Evolutionary conservation across 1,140 invertebrate genomes (phyloP), one percentile per base, ranked within the genome.

Genomic region (Drosophila baimaii): DNA sequence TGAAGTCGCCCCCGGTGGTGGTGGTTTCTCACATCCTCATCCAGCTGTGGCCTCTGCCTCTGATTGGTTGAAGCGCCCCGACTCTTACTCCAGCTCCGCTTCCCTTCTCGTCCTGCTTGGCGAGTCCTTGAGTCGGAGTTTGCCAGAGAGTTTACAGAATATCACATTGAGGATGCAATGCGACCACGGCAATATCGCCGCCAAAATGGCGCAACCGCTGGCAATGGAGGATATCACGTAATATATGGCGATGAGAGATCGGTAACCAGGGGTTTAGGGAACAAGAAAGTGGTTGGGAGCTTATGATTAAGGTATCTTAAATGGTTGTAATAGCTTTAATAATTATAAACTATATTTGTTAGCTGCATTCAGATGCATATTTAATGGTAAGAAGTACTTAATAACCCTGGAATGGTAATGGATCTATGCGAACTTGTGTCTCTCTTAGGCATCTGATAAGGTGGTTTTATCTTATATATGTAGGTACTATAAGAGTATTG

Each of bases 121-220:
- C 41, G 17, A 25, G 23, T 21, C 54, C 43, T 37, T 39, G 12
- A 6, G 3, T 19, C 12, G 31, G 35, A 72, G 55, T 27, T 71
- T 49, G 25, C 21, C 8, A 12, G 4, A 23, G 35, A 37, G 9
- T 29, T 39, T 29, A 12, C 33, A 29, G 51, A 51, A 59, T 51
- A 51, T 73, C 46, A 31, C 46, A 31, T 23, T 29, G 51, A 31
- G 27, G 27, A 8, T 27, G 27, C 27, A 15, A 35, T 58, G 44
- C 23, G 29, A 9, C 19, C 29, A 43, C 39, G 41, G 29, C 35
- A 35, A 46, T 12, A 56, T 8, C 3, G 27, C 4, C 7, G 15
- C 15, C 31, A 73, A 73, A 73, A 73, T 73, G 70, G 70, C 70
- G 70, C 70, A 73, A 73, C 62, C 46, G 10, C 13, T 12, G 46